Evolutionary conservation across 1,140 invertebrate genomes (phyloP), one percentile per base, ranked within the genome.

Genomic region (Aphelenchoides avenae): DNA sequence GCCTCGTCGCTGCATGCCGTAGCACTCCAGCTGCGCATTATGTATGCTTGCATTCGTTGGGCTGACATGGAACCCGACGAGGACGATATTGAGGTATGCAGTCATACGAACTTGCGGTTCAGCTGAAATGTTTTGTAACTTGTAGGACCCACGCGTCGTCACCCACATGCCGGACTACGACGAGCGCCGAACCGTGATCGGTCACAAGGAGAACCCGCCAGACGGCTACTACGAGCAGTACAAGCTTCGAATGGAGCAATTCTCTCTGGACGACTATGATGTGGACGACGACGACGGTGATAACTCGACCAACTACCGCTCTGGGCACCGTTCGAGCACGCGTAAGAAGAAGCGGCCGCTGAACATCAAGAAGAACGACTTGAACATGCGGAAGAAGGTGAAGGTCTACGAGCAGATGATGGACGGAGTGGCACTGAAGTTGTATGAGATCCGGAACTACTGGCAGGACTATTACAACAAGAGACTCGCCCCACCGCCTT

Each of bases 221-320:
- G 64, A 67, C 41, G 64, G 57, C 0, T 68, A 68, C 52, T 63
- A 68, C 24, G 57, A 69, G 29, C 59, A 65, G 39, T 67, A 67
- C 40, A 40, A 55, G 43, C 27, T 67, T 3, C 22, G 37, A 18
- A 52, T 67, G 33, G 58, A 70, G 20, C 50, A 61, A 26, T 52
- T 71, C 33, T 37, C 50, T 2, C 26, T 67, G 29, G 64, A 65
- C 24, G 63, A 65, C 20, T 59, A 64, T 49, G 18, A 31, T 13
- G 22, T 24, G 24, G 24, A 31, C 18, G 43, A 26, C 2, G 18
- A 24, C 5, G n/a, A 26, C 20, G 11, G 43, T 29, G 37, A 7
- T 31, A 18, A 13, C 13, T 15, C 15, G 6, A 48, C 11, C 2
- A 30, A 9, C 11, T 20, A 52, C 49, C n/a, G n/a, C n/a, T n/a